These are phyloP conservation scores for Paralinhomoeus sp. DNA, from an alignment of 2,888 invertebrate species.

Conservation along the genomic window DNA sequence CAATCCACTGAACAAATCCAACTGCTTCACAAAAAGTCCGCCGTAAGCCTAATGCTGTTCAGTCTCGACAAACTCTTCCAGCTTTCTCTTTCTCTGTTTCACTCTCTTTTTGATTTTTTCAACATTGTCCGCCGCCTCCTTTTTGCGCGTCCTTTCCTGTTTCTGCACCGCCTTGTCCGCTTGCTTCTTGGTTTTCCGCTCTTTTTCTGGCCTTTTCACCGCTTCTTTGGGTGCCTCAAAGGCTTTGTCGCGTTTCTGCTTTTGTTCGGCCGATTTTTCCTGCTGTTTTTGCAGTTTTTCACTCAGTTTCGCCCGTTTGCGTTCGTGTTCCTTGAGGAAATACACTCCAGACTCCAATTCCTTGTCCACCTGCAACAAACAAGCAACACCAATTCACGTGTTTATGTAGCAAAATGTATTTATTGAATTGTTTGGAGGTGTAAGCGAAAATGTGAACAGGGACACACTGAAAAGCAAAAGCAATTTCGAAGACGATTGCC, in stretches of 20 bases:
- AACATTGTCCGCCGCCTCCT: no score
- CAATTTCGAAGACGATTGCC: no score
- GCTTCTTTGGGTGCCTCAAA: constrained; percentile 51
- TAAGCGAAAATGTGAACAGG: not conserved
- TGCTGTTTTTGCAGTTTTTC: constrained; percentile 34
- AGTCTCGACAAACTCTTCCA: no score
- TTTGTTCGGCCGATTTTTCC: constrained; percentile 37
- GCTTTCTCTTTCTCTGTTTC: no score
- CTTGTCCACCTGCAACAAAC: constrained; percentile 44
- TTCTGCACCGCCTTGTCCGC: not conserved
- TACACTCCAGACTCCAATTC: constrained; percentile 84
- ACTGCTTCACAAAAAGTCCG: no score
- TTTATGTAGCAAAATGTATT: not conserved
- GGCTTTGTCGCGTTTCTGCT: constrained; percentile 52
- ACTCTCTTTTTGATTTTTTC: no score
- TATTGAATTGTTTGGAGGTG: not conserved
- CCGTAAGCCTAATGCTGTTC: no score
- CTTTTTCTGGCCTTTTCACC: constrained; percentile 17
- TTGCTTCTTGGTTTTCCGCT: constrained; percentile 30
- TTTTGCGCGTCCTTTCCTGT: no score
- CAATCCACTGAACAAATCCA: no score
- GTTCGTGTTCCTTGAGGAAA: constrained; percentile 52
- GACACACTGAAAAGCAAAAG: not conserved
- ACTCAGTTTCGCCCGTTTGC: constrained; percentile 10
- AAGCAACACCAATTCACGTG: not conserved